Conservation (phyloP, 1,140 invertebrate genomes). For the Platorchestia sp. region DNA sequence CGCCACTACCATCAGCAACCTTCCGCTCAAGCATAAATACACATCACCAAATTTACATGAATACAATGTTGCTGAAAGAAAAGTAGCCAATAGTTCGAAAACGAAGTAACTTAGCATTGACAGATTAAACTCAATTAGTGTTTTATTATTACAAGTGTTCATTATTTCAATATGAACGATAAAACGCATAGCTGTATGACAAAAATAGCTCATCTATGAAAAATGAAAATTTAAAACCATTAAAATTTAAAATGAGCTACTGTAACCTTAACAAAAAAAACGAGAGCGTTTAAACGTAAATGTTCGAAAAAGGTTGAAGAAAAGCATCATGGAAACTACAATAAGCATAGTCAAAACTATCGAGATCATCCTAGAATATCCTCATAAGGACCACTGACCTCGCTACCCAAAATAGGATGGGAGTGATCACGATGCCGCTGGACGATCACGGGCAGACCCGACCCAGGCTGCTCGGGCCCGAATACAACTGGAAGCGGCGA, state of each 20-base stretch:
- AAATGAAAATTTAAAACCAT: background rate
- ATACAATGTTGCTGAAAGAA: background rate
- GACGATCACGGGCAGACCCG: background rate
- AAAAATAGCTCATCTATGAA: background rate
- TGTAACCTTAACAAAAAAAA: background rate
- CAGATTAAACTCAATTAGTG: background rate
- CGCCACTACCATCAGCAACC: too few relatives aligned
- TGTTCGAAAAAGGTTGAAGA: background rate
- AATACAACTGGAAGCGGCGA: background rate
- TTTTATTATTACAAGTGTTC: background rate
- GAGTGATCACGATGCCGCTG: background rate
- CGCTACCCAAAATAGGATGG: slow-evolving; percentile 1
- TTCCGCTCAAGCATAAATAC: background rate
- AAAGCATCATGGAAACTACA: background rate
- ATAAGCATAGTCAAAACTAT: background rate
- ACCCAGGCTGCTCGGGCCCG: background rate
- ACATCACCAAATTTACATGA: background rate
- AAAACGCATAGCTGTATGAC: too few relatives aligned
- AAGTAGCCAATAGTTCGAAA: background rate
- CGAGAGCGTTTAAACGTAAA: background rate
- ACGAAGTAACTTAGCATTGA: background rate
- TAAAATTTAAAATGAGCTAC: background rate
- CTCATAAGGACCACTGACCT: slow-evolving; percentile 30
- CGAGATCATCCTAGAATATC: background rate
- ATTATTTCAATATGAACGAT: background rate